Evolutionary conservation across 2,888 invertebrate genomes (phyloP), one percentile per base, ranked within the genome.

Genomic region (Bellardia bayeri): DNA sequence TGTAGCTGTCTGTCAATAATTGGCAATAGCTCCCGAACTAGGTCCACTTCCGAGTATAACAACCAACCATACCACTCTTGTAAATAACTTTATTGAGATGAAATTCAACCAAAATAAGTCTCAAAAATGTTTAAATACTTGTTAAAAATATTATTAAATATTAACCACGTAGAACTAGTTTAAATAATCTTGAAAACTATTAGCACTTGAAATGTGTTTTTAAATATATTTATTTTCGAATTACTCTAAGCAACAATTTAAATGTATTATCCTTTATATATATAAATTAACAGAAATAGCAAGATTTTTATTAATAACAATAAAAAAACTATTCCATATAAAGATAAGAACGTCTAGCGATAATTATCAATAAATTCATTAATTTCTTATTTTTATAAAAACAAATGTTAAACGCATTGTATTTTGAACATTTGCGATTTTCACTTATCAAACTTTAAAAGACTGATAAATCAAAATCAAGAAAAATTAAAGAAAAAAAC

Each of bases 301-400:
- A 14, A n/a, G 6, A n/a, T 51, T 51, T 51, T 0, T 51, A 13
- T 14, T 33, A 61, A 14, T 33, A 13, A 13, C 5, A 33, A 33
- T 4, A 33, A 58, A 33, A 61, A 61, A 33, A 61, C 23, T 58
- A 58, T 58, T 58, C 11, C 3, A 61, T 13, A 61, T 7, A 61
- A 61, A 14, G 61, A 61, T 61, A 61, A 61, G 61, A 61, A 61
- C 14, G 23, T 68, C 68, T 68, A 49, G 49, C 68, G 68, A 49
- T 68, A 49, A 33, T 49, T 14, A 68, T 49, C 49, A 68, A 68
- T 68, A 68, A 68, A 68, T 30, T 49, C 23, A 49, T 68, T 30
- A 49, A 68, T 49, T 45, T 68, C 13, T 30, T 42, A 23, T 11
- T 23, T 45, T 56, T 23, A 7, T 56, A 23, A 56, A 6, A 56